Base-by-base conservation (phyloP, 2,888 invertebrate genomes). In the Dynastes grantii region DNA sequence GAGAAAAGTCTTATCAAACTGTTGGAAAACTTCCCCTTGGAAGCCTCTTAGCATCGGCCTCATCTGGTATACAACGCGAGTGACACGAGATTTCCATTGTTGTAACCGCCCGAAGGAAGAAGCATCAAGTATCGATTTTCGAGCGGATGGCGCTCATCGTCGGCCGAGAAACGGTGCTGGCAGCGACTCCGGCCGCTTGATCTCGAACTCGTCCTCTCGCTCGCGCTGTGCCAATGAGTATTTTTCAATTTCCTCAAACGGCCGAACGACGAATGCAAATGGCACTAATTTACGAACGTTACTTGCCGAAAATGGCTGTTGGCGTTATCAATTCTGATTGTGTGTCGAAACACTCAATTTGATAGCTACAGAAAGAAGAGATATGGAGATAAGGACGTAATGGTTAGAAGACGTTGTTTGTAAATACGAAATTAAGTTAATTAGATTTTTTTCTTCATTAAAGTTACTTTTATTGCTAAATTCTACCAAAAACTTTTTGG, bases 101-200 rank as follows among this genome's bases (percentile, higher is more conserved):
- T 58, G 61, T 75, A 75, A 61, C 73, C 13, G 61, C 61, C 45
- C 63, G 61, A 16, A 61, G 73, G 45, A 75, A 61, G 73, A 45
- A 75, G 73, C 63, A 75, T 75, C 73, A 75, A 75, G 73, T 75
- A 75, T 75, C 73, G 73, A 75, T 75, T 75, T 71, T 75, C 73
- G 73, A 37, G 22, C 13, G 45, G 73, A 22, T 45, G 11, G 11
- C 16, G 55, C 32, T 61, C 63, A 61, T 61, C 61, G 73, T 27
- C 45, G 63, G 40, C 61, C 45, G 45, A 37, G 32, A 32, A 27
- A 22, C 61, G 63, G 45, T 55, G 9, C n/a, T 29, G 5, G 32
- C 70, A 8, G 29, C 55, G 29, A 55, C 55, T 29, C 3, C 53
- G 70, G 45, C 45, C 45, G 45, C 45, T 45, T 1, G 4, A 8